Conservation (phyloP, 2,888 invertebrate species). For the Catocala sponsa region DNA sequence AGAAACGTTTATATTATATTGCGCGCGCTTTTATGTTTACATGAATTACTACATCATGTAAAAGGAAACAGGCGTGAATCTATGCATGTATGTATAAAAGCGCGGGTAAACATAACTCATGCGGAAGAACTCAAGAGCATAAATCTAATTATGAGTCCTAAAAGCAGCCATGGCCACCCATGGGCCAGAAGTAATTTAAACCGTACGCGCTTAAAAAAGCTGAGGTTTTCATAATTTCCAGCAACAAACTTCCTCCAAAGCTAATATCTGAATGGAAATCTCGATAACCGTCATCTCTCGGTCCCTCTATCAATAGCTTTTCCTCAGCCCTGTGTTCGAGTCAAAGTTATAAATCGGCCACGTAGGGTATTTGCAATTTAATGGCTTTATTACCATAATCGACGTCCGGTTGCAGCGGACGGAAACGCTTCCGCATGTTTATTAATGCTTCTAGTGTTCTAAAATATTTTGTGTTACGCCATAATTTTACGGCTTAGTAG, state of each 20-base stretch:
- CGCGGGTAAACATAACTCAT: no score
- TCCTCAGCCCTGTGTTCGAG: constrained; percentile 22
- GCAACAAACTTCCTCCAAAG: neutral
- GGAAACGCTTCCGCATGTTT: constrained; percentile 44
- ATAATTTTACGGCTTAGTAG: no score
- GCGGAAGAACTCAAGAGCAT: no score
- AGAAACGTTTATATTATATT: no score
- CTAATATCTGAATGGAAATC: constrained; percentile 14
- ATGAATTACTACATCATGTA: no score
- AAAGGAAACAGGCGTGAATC: no score
- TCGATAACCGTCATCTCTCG: constrained; percentile 6
- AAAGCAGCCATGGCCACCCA: no score
- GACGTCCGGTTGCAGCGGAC: constrained; percentile 58
- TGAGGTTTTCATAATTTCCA: neutral
- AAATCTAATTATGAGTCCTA: no score
- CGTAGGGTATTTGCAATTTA: constrained; percentile 78
- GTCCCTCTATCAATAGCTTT: constrained; percentile 8
- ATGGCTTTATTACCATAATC: constrained; percentile 79
- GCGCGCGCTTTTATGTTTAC: no score
- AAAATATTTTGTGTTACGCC: neutral
- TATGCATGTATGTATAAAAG: no score
- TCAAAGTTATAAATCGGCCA: constrained; percentile 61
- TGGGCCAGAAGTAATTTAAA: no score
- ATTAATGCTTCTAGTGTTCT: constrained; percentile 47
- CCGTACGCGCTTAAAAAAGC: neutral